phyloP scores from a whole-genome alignment of 2,888 invertebrate genomes.

The Alsophila aescularia region DNA sequence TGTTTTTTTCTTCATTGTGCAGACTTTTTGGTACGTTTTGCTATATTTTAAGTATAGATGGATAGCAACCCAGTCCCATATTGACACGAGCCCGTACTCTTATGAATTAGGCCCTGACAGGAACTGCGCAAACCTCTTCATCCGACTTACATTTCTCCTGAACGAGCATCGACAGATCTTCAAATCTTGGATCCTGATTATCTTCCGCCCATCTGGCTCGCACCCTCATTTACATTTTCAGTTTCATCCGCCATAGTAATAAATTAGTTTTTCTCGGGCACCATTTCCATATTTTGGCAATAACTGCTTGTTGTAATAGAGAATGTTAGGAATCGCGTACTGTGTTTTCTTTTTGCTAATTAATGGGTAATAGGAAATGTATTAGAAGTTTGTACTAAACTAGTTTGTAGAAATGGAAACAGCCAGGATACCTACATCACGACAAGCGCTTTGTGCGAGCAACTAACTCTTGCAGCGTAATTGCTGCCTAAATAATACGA shows the following conservation, averaged over 20 bases:
- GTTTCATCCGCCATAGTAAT: conserved; percentile 41
- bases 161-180: conserved; percentile 24
- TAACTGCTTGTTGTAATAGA: conserved; percentile 35
- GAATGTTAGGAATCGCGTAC: conserved; percentile 21
- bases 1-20: conserved; percentile 21
- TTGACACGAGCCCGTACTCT: conserved; percentile 2
- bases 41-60: background rate
- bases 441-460: no score
- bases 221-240: conserved; percentile 40
- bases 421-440: no score
- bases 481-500: no score
- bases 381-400: background rate
- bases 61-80: background rate
- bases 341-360: conserved; percentile 24
- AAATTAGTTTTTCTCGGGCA: conserved; percentile 43
- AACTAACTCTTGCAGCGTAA: no score
- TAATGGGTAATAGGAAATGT: background rate
- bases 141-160: conserved; percentile 9
- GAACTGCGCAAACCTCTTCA: background rate
- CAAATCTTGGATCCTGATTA: conserved; percentile 34
- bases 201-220: conserved; percentile 39
- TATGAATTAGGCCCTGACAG: conserved; percentile 22
- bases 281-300: conserved; percentile 43
- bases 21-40: no score
- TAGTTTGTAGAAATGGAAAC: background rate